Evolutionary conservation across 2,113 vertebrate species (phyloP).

Genomic region (Notothenia coriiceps): DNA sequence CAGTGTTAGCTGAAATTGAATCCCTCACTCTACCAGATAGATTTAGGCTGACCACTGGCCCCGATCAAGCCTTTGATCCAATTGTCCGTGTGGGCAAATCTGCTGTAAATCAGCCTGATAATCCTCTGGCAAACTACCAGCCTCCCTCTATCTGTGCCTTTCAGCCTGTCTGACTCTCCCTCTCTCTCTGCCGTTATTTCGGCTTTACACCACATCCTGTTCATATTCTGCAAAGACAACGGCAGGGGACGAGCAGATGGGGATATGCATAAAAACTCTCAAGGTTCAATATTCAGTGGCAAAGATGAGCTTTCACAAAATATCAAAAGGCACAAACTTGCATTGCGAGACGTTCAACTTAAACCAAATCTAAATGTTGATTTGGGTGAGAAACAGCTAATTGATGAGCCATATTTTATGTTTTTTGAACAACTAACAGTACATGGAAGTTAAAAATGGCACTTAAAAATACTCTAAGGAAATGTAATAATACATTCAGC

Average conservation of each 20-base stretch:
- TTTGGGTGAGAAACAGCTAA: not conserved
- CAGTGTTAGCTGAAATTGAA: conserved; percentile 41
- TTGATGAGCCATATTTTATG: not conserved
- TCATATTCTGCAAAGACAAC: not conserved
- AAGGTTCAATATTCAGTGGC: not conserved
- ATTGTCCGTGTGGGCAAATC: conserved; percentile 56
- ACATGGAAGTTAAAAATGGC: not conserved
- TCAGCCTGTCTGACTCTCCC: conserved; percentile 1
- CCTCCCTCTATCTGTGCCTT: conserved; percentile 13
- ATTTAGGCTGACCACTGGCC: conserved; percentile 49
- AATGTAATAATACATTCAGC: not conserved
- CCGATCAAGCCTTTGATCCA: conserved; percentile 62
- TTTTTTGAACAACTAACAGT: not conserved
- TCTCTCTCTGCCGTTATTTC: not conserved
- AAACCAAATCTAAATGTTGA: not conserved
- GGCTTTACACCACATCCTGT: not conserved
- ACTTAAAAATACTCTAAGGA: not conserved
- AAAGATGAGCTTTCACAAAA: not conserved
- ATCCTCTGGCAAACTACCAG: conserved; percentile 50
- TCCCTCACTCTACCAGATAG: conserved; percentile 16
- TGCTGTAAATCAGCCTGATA: conserved; percentile 65
- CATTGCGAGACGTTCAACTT: not conserved
- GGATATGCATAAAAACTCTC: conserved; percentile 5
- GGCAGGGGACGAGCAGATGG: not conserved
- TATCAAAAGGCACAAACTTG: not conserved